Base-by-base conservation (phyloP, 2,113 vertebrate genomes). In the Ameiurus melas region DNA sequence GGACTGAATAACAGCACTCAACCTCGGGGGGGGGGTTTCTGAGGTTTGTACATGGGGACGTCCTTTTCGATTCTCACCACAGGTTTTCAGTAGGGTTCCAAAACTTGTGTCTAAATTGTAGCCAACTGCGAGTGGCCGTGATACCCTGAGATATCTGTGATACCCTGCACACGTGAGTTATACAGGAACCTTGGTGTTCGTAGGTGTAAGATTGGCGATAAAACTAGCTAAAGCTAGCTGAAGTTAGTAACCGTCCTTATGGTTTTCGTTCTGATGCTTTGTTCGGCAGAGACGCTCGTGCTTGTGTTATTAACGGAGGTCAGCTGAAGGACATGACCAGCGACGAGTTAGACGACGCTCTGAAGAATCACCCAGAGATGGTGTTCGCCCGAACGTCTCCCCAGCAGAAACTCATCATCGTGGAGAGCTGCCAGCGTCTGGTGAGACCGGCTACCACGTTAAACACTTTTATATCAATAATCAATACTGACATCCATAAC, bases 401-500 rank as follows among this genome's bases (percentile, higher is more conserved):
- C 7, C 97, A 97, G 88, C 97, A 97, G 94, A 97, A 98, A 88
- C 96, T 97, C 89, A 97, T 98, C 92, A 98, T 98, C 4, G 97
- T 97, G 36, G 95, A 95, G 86, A 95, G 92, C 27, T 96, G 94
- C 87, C 94, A 95, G 92, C 89, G 94, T 90, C 92, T 93, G 94
- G 95, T 95, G n/a, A 88, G 87, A 51, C 22, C 6, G 25, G 0
- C 5, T 4, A 30, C n/a, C 22, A 27, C 19, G 3, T 5, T 10
- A n/a, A 27, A 80, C 20, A 68, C 5, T 25, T 25, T 55, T 33
- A 22, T 4, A 19, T 10, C 12, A 36, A 36, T 57, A 80, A 73
- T 36, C 19, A 73, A 19, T 39, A 5, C 4, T 33, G 13, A 68
- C 14, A 68, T 30, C n/a, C 14, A 30, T 68, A n/a, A 68, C 64